Conservation (phyloP, 2,797 vertebrate genomes). For the Enteromius trimaculatus region DNA sequence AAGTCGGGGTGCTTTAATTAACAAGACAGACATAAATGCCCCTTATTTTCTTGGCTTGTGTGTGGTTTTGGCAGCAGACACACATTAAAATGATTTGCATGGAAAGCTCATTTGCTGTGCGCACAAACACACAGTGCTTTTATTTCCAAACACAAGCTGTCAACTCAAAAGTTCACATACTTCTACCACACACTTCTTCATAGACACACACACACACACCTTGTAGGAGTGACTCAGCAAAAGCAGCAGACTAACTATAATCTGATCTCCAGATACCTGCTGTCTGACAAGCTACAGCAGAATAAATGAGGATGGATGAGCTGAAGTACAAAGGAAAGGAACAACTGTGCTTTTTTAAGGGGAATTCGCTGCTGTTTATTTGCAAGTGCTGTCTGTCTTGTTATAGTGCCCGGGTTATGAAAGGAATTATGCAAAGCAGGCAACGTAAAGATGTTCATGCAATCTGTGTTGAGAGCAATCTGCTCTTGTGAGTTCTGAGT, state of each 20-base stretch:
- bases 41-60: background rate
- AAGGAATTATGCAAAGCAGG: background rate
- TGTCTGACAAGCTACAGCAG: background rate
- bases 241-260: constrained; percentile 20
- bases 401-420: background rate
- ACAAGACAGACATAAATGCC: constrained; percentile 30
- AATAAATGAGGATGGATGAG: constrained; percentile 12
- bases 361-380: background rate
- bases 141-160: constrained; percentile 29
- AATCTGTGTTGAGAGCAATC: background rate
- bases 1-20: background rate
- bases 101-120: constrained; percentile 5
- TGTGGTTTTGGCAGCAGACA: constrained; percentile 11
- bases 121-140: background rate
- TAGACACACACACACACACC: background rate
- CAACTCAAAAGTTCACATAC: background rate
- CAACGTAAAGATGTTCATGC: background rate
- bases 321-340: background rate
- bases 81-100: constrained; percentile 22
- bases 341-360: background rate
- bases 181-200: background rate
- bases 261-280: constrained; percentile 15
- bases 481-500: background rate
- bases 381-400: background rate
- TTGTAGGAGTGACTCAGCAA: constrained; percentile 31